These are phyloP conservation scores for Calliopsis andreniformis DNA, from an alignment of 1,140 invertebrate genomes.

Conservation along the genomic window DNA sequence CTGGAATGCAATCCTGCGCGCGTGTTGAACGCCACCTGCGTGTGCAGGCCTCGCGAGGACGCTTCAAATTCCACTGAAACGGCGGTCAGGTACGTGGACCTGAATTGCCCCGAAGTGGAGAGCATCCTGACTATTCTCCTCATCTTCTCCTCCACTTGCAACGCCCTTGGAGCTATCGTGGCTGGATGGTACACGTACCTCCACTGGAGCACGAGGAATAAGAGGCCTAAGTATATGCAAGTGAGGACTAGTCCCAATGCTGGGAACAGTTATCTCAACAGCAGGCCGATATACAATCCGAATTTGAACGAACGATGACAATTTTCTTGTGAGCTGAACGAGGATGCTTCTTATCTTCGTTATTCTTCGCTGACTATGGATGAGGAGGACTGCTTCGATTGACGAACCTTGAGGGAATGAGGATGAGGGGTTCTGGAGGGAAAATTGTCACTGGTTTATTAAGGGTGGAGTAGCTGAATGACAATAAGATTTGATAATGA, in stretches of 20 bases:
- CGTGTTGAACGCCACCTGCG: constrained; percentile 74
- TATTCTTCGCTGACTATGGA: constrained; percentile 33
- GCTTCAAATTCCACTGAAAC: constrained; percentile 39
- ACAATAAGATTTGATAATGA: neutral
- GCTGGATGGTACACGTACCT: constrained; percentile 80
- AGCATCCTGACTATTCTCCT: constrained; percentile 77
- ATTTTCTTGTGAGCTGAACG: neutral
- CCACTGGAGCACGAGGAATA: constrained; percentile 78
- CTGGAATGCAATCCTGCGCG: constrained; percentile 78
- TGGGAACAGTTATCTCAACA: constrained; percentile 65
- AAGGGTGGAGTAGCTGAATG: neutral
- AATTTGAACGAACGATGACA: constrained; percentile 72
- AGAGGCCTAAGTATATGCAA: constrained; percentile 76
- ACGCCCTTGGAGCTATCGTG: constrained; percentile 76
- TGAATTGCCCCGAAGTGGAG: constrained; percentile 81
- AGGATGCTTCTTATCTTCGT: constrained; percentile 25
- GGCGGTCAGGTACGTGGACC: constrained; percentile 75
- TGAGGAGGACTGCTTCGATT: neutral
- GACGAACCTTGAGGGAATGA: neutral
- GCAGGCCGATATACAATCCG: constrained; percentile 68
- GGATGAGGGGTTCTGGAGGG: too few relatives aligned
- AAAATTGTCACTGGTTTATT: neutral
- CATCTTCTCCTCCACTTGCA: constrained; percentile 78
- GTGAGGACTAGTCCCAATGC: constrained; percentile 74
- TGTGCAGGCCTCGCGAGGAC: constrained; percentile 69